Conservation (phyloP, 2,797 vertebrate genomes). For the Cephalopachus bancanus region DNA sequence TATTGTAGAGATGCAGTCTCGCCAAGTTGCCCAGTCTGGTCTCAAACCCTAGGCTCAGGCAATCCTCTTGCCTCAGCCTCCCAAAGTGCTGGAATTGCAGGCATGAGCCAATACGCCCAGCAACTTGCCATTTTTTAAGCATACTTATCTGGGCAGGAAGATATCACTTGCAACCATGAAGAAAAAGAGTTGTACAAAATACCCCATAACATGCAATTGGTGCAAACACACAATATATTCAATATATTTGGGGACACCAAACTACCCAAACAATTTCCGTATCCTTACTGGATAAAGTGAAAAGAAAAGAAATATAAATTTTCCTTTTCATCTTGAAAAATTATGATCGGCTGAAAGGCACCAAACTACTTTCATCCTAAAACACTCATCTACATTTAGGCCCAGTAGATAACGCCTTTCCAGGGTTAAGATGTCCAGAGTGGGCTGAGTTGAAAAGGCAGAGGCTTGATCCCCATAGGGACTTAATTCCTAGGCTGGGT, state of each 20-base stretch:
- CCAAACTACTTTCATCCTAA: not conserved
- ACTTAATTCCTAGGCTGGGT: not conserved
- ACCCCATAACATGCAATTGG: not conserved
- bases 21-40: too few species aligned
- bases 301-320: not conserved
- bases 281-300: not conserved
- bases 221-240: not conserved
- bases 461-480: not conserved
- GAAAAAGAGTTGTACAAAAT: not conserved
- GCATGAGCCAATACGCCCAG: too few species aligned
- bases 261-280: not conserved
- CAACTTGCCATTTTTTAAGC: not conserved
- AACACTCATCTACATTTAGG: not conserved
- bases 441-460: not conserved
- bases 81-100: too few species aligned
- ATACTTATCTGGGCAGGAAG: not conserved
- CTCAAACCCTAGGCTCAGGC: too few species aligned
- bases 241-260: not conserved
- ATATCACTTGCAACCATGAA: not conserved
- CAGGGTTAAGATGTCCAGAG: not conserved
- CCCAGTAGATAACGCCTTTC: not conserved
- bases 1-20: too few species aligned
- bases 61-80: too few species aligned
- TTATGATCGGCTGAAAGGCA: not conserved
- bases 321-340: slow-evolving; percentile 14